Conservation (phyloP, 2,113 vertebrate genomes). For the Pituophis catenifer region DNA sequence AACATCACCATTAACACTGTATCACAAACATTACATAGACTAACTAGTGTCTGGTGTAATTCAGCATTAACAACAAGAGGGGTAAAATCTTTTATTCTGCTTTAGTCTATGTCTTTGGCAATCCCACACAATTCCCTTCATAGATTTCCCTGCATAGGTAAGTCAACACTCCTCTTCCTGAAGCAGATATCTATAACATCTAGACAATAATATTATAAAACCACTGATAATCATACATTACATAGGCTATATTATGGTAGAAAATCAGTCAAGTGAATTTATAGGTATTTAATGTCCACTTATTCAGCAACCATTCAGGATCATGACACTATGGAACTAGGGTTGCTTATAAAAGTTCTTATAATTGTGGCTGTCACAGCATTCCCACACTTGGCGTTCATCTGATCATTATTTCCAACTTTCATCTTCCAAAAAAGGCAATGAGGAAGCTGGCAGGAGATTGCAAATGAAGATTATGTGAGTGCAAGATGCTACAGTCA, state of each 20-base stretch:
- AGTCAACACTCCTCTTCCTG: neutral
- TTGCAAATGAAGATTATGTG: neutral
- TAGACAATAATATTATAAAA: neutral
- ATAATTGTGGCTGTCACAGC: neutral
- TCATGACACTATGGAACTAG: neutral
- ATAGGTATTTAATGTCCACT: neutral
- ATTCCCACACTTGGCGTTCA: neutral
- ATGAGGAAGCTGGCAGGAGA: neutral
- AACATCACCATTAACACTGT: fast-evolving
- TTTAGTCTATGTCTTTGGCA: neutral
- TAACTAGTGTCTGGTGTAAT: neutral
- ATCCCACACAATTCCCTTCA: neutral
- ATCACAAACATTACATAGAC: neutral
- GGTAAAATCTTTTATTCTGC: neutral
- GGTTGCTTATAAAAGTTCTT: neutral
- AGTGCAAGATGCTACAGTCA: neutral
- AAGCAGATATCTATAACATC: neutral
- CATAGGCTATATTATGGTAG: too few species aligned
- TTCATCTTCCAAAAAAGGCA: neutral
- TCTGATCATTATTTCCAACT: neutral
- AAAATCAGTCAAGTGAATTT: neutral
- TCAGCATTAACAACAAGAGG: neutral
- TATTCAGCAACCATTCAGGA: neutral
- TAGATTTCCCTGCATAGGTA: neutral
- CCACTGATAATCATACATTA: neutral